Percentiles rank a stretch among this genome's conserved stretches.
These are phyloP conservation scores for Aspidiotus destructor DNA, from an alignment of 2,888 invertebrate species.

Conservation along the genomic window DNA sequence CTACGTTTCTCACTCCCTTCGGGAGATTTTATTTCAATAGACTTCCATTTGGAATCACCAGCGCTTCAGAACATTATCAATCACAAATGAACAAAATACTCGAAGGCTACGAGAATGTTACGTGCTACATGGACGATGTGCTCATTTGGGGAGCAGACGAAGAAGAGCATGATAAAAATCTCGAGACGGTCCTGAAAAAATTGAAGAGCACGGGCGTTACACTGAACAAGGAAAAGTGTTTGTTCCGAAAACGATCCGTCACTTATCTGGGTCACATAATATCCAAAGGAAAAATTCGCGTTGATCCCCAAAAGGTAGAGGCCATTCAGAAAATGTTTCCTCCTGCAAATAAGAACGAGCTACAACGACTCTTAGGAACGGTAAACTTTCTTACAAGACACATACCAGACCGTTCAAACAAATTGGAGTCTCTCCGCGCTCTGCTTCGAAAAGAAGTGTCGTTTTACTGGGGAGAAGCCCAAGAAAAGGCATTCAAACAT, in stretches of 20 bases:
- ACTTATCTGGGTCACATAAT: slow-evolving; percentile 39
- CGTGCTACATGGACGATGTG: slow-evolving; percentile 39
- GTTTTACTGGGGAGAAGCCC: slow-evolving; percentile 29
- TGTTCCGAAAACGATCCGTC: slow-evolving; percentile 36
- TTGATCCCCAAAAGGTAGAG: slow-evolving; percentile 29
- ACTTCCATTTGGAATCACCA: slow-evolving; percentile 39
- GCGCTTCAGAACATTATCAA: slow-evolving; percentile 39
- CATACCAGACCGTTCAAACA: slow-evolving; percentile 25
- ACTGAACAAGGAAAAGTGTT: slow-evolving; percentile 39
- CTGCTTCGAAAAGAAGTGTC: slow-evolving; percentile 24
- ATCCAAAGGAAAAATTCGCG: slow-evolving; percentile 32
- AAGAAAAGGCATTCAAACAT: slow-evolving; percentile 32
- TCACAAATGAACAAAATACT: slow-evolving; percentile 33
- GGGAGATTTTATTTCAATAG: slow-evolving; percentile 38
- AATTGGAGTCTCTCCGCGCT: slow-evolving; percentile 30
- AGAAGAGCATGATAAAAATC: slow-evolving; percentile 37
- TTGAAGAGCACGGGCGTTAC: slow-evolving; percentile 21
- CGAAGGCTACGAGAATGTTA: slow-evolving; percentile 36
- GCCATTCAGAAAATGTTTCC: slow-evolving; percentile 29
- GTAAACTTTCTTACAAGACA: slow-evolving; percentile 25
- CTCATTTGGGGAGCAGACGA: slow-evolving; percentile 36
- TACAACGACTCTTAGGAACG: slow-evolving; percentile 32
- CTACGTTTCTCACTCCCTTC: slow-evolving; percentile 39
- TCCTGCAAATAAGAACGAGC: slow-evolving; percentile 29
- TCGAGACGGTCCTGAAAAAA: slow-evolving; percentile 24